Conservation (phyloP, 2,113 vertebrate genomes). For the Ramphastos sulfuratus region DNA sequence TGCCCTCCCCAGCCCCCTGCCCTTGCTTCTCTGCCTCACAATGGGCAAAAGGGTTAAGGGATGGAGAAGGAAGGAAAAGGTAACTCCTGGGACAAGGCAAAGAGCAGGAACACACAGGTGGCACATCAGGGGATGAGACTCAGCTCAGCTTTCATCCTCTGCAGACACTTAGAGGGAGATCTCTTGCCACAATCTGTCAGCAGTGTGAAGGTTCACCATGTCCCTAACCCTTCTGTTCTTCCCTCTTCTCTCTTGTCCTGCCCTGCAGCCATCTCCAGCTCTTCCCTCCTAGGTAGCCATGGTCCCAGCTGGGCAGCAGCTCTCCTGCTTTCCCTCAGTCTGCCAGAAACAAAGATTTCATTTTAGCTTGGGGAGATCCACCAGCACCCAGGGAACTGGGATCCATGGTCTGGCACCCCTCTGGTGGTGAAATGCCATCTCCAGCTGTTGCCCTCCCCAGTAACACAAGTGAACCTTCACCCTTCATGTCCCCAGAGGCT, state of each 20-base stretch:
- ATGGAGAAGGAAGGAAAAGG: neutral
- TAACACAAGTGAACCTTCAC: fast-evolving
- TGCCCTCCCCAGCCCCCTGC: neutral
- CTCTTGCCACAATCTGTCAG: neutral
- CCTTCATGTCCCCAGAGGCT: fast-evolving
- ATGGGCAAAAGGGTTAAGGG: neutral
- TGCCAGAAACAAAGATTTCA: fast-evolving
- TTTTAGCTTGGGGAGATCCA: fast-evolving
- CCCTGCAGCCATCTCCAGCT: fast-evolving
- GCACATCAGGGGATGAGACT: neutral
- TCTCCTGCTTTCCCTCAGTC: neutral
- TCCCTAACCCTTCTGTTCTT: neutral
- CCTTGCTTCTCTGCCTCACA: neutral
- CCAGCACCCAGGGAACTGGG: neutral
- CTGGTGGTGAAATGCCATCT: neutral
- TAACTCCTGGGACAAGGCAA: neutral
- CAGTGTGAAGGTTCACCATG: fast-evolving
- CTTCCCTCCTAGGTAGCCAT: neutral
- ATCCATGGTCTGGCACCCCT: fast-evolving
- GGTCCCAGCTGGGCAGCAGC: neutral
- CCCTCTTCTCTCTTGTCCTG: neutral
- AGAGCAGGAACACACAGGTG: neutral
- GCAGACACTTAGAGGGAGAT: neutral
- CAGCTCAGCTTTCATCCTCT: neutral
- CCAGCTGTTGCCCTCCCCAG: neutral